phyloP scores from a whole-genome alignment of 2,113 vertebrate species.

The Setophaga kirtlandii region DNA sequence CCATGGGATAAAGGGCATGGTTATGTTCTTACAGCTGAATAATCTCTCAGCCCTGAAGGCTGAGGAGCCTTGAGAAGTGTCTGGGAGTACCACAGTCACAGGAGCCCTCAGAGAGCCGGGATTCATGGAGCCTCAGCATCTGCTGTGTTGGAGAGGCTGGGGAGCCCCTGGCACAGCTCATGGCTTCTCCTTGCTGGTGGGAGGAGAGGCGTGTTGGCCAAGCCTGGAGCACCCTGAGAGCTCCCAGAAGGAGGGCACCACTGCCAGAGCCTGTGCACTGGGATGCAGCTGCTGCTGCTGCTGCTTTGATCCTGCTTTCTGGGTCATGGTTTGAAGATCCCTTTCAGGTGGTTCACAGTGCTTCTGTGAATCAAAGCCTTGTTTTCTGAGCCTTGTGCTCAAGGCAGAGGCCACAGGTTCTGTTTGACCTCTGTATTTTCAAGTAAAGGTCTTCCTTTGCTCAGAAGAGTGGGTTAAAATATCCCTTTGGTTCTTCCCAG shows the following conservation, averaged over 20 bases:
- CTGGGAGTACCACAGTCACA: neutral
- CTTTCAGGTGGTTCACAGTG: neutral
- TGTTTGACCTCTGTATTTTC: neutral
- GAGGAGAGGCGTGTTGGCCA: accelerated
- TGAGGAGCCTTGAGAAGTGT: neutral
- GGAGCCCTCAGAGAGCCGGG: neutral
- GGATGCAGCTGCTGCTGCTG: neutral
- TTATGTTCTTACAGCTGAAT: accelerated
- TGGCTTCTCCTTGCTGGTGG: accelerated
- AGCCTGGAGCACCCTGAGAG: neutral
- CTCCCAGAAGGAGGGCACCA: neutral
- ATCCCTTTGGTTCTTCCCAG: neutral
- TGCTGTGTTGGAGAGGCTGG: accelerated
- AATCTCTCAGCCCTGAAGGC: accelerated
- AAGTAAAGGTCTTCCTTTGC: neutral
- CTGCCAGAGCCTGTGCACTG: accelerated
- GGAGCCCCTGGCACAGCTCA: neutral
- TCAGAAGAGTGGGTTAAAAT: neutral
- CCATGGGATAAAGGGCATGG: neutral
- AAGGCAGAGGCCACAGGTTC: neutral
- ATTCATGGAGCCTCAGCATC: neutral
- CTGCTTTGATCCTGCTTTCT: neutral
- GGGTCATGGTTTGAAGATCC: neutral
- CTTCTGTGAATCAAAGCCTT: neutral
- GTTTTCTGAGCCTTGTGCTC: neutral